Conservation (phyloP, 2,797 vertebrate genomes). For the Labroides dimidiatus region DNA sequence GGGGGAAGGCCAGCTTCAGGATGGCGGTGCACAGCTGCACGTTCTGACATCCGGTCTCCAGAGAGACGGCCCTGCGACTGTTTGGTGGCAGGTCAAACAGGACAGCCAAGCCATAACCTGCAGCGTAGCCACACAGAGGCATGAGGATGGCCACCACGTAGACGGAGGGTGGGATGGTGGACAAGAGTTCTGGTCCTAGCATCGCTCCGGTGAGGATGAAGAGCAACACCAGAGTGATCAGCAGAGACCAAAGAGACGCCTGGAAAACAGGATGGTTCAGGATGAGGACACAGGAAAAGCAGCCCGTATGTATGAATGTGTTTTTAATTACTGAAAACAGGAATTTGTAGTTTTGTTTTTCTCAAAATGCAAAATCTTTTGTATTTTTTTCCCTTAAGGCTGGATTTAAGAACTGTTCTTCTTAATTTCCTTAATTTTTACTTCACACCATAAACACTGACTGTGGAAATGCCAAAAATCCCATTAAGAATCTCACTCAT, state of each 20-base stretch:
- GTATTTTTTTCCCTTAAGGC: too few relatives aligned
- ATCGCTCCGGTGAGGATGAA: conserved; percentile 96
- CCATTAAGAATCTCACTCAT: too few relatives aligned
- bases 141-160: conserved; percentile 94
- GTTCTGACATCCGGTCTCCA: conserved; percentile 98
- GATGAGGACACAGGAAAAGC: neutral
- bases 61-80: conserved; percentile 90
- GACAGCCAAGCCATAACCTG: conserved; percentile 92
- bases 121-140: conserved; percentile 91
- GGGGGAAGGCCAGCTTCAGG: conserved; percentile 95
- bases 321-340: too few relatives aligned
- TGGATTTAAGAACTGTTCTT: too few relatives aligned
- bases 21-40: conserved; percentile 98
- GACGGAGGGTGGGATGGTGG: conserved; percentile 91
- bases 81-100: conserved; percentile 91
- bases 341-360: too few relatives aligned
- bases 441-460: too few relatives aligned
- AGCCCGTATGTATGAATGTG: too few relatives aligned
- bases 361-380: too few relatives aligned
- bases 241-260: conserved; percentile 96
- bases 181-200: conserved; percentile 94
- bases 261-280: conserved; percentile 56
- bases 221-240: conserved; percentile 92
- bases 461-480: too few relatives aligned
- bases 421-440: too few relatives aligned